Evolutionary conservation across 2,888 invertebrate species (phyloP).

Genomic region (Lepidonotus clava): DNA sequence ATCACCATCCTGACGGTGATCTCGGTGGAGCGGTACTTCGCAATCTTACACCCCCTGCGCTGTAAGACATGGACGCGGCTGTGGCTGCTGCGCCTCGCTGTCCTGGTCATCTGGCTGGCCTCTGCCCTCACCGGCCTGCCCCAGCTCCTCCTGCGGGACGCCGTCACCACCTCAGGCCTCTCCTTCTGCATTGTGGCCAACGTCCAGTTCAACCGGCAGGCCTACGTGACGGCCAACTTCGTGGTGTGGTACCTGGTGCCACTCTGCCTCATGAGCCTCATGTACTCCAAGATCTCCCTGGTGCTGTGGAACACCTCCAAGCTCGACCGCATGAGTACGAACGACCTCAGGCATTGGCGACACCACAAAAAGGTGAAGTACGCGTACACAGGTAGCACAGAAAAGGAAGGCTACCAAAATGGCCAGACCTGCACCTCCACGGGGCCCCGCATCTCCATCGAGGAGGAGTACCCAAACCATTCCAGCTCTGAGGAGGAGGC

Average conservation of each 20-base stretch:
- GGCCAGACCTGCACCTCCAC: background rate
- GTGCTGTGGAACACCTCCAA: constrained; percentile 28
- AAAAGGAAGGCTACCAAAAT: background rate
- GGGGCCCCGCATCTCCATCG: background rate
- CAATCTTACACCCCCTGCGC: constrained; percentile 28
- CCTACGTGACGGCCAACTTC: constrained; percentile 22
- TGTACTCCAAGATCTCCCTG: constrained; percentile 30
- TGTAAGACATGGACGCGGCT: constrained; percentile 15
- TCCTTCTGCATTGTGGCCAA: constrained; percentile 10
- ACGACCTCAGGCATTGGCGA: background rate
- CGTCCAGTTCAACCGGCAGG: constrained; percentile 12
- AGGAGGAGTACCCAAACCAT: background rate
- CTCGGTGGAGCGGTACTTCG: constrained; percentile 38
- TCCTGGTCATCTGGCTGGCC: background rate
- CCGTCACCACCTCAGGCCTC: background rate
- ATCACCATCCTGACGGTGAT: constrained; percentile 32
- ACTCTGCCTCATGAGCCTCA: constrained; percentile 9
- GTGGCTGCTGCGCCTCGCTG: background rate
- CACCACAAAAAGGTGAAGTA: constrained; percentile 25
- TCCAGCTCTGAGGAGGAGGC: background rate
- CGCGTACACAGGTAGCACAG: background rate
- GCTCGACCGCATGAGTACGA: background rate
- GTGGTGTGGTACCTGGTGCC: constrained; percentile 23
- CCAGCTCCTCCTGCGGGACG: background rate
- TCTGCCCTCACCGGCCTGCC: constrained; percentile 18